Conservation (phyloP, 2,888 invertebrate genomes). For the Xanthorhoe designata region DNA sequence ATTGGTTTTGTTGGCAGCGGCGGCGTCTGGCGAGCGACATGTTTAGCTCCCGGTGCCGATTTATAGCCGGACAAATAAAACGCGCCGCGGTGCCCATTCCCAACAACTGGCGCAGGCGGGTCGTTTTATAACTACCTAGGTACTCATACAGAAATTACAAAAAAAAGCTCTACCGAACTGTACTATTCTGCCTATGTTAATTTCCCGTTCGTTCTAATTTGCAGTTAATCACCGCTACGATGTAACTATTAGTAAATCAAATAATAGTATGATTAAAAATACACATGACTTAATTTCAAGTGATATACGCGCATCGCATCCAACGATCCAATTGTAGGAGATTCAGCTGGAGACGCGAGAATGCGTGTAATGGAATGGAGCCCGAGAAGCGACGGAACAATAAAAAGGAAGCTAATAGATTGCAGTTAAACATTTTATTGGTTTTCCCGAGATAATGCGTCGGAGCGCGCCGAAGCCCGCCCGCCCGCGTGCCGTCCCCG, state of each 20-base stretch:
- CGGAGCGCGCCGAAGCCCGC: background rate
- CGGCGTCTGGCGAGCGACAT: background rate
- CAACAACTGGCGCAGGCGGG: background rate
- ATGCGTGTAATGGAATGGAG: constrained; percentile 3
- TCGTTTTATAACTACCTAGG: background rate
- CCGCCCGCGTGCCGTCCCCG: background rate
- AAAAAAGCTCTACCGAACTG: background rate
- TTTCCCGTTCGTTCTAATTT: too few species aligned
- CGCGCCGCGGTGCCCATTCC: background rate
- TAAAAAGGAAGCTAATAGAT: constrained; percentile 15
- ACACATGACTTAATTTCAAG: background rate
- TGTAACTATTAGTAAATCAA: too few species aligned
- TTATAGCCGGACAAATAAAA: background rate
- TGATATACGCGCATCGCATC: background rate
- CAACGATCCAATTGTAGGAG: background rate
- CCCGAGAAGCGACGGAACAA: constrained; percentile 5
- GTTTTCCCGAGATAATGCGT: constrained; percentile 6
- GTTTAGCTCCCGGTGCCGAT: background rate
- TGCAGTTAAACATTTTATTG: constrained; percentile 17
- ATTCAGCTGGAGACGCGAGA: background rate
- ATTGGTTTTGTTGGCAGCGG: background rate
- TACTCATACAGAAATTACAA: background rate
- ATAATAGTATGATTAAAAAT: background rate
- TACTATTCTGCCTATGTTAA: background rate
- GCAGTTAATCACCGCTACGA: too few species aligned